A percentile compares a stretch with the other conserved stretches of the same genome.
phyloP scores from a whole-genome alignment of 2,797 vertebrate genomes.

The Pipistrellus kuhlii region DNA sequence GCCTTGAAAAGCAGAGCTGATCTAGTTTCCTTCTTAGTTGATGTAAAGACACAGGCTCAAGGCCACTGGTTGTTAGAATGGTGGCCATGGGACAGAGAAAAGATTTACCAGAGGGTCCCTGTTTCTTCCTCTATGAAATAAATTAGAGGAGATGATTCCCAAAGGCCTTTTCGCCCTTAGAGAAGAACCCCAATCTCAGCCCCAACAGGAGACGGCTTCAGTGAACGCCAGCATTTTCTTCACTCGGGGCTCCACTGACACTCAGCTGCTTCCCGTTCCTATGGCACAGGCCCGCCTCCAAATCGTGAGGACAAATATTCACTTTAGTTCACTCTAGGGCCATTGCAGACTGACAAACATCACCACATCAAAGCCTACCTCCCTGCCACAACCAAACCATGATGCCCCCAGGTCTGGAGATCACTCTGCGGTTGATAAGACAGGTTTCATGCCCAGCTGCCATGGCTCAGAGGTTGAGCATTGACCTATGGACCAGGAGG shows the following conservation, averaged over 20 bases:
- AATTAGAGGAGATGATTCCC: neutral
- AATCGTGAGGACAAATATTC: neutral
- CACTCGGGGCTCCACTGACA: rapidly evolving
- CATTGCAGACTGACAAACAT: neutral
- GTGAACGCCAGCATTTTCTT: neutral
- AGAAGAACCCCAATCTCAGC: neutral
- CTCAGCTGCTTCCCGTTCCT: neutral
- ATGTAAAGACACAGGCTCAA: neutral
- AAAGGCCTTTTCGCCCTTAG: neutral
- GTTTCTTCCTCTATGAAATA: neutral
- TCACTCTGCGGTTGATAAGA: no score
- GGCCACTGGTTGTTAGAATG: neutral
- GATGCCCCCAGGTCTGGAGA: neutral
- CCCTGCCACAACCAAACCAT: neutral
- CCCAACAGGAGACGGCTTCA: neutral
- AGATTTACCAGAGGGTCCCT: neutral
- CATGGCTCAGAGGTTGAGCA: no score
- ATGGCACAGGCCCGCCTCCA: neutral
- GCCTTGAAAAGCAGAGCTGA: neutral
- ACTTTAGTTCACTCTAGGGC: neutral
- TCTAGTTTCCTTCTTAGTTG: neutral
- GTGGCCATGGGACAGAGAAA: neutral
- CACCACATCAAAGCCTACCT: neutral
- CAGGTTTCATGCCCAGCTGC: no score
- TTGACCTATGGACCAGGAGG: no score